A percentile compares a stretch with the other conserved stretches of the same genome.
Evolutionary conservation across 2,888 invertebrate genomes (phyloP).

Genomic region (Elysia crispata): DNA sequence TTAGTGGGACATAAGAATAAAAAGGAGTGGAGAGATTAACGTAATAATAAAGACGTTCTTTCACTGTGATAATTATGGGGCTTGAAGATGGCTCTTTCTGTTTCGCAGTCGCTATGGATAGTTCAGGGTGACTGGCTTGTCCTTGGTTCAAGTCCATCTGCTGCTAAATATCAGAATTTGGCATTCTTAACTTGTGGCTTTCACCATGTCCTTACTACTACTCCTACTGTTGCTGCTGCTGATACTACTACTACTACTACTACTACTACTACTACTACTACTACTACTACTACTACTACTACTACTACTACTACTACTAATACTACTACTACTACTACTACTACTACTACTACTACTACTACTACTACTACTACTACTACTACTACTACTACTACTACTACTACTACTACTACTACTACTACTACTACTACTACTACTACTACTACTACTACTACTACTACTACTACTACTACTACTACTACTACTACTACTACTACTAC

Average conservation of each 20-base stretch:
- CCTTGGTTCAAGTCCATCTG: too few species aligned
- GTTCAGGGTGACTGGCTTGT: too few species aligned
- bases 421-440: constrained; percentile 23
- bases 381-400: constrained; percentile 9
- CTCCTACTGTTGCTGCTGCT: constrained; percentile 18
- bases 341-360: constrained; percentile 10
- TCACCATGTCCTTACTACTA: too few species aligned
- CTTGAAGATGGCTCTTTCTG: too few species aligned
- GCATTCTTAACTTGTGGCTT: too few species aligned
- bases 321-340: constrained; percentile 17
- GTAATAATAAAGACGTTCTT: too few species aligned
- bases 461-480: constrained; percentile 29
- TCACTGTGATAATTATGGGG: too few species aligned
- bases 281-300: constrained; percentile 27
- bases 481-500: constrained; percentile 26
- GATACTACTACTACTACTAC: not conserved
- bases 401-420: constrained; percentile 30
- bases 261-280: not conserved
- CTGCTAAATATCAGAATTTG: too few species aligned
- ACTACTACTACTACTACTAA: constrained; percentile 23
- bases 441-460: not conserved
- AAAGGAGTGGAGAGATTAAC: too few species aligned
- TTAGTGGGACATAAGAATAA: too few species aligned
- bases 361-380: constrained; percentile 22
- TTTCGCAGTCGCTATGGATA: too few species aligned